These are phyloP conservation scores for Sakesphorus luctuosus DNA, from an alignment of 2,113 vertebrate genomes.

Conservation along the genomic window DNA sequence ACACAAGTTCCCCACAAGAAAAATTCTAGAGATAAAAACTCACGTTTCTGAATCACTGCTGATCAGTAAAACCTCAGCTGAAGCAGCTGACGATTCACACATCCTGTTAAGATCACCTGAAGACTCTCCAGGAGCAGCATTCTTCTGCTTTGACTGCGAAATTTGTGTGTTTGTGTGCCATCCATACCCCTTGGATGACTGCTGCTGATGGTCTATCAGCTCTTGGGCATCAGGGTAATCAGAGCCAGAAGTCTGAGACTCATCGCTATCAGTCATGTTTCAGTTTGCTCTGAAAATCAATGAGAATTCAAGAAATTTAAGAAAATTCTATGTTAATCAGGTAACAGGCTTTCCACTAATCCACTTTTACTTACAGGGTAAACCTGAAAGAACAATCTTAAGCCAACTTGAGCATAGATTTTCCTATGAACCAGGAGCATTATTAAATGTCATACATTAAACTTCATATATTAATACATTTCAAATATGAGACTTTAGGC, in stretches of 20 bases:
- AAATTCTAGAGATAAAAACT: background rate
- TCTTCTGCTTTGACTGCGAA: background rate
- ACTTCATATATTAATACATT: no score
- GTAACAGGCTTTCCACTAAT: background rate
- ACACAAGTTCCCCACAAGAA: background rate
- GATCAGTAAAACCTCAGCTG: background rate
- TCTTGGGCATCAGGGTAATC: background rate
- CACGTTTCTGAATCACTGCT: slow-evolving; percentile 47
- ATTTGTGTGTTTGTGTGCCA: background rate
- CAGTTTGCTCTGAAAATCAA: background rate
- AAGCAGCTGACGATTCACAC: background rate
- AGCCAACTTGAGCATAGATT: background rate
- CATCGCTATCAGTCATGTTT: slow-evolving; percentile 27
- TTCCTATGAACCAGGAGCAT: background rate
- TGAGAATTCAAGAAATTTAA: background rate
- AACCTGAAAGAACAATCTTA: background rate
- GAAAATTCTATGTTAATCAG: fast-evolving
- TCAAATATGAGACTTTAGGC: background rate
- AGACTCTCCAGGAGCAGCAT: background rate
- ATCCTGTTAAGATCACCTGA: background rate
- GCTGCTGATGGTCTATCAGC: background rate
- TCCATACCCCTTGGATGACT: background rate
- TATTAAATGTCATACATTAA: no score
- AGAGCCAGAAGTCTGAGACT: background rate
- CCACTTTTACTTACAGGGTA: background rate